Conservation (phyloP, 2,888 invertebrate species). For the Metacarcinus magister region DNA sequence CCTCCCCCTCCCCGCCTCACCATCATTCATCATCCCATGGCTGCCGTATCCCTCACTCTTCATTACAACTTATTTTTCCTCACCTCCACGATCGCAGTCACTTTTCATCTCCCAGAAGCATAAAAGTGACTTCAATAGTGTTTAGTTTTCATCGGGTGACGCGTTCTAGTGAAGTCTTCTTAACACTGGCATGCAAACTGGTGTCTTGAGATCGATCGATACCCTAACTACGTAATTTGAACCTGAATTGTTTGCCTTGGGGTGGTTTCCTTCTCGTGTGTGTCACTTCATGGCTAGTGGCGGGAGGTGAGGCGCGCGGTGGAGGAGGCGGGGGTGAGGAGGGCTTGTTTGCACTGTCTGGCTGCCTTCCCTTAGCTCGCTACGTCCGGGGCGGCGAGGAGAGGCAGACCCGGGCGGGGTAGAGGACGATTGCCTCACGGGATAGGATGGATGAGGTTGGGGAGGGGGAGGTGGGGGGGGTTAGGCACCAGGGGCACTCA, state of each 20-base stretch:
- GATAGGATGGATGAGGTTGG: neutral
- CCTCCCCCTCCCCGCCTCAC: neutral
- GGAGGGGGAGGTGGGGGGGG: neutral
- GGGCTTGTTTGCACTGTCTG: neutral
- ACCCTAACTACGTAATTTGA: neutral
- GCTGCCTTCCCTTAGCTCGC: neutral
- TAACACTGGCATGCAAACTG: neutral
- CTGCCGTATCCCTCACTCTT: slow-evolving; percentile 19
- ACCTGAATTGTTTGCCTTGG: neutral
- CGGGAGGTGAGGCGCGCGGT: neutral
- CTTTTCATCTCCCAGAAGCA: neutral
- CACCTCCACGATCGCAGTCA: neutral
- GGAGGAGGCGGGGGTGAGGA: neutral
- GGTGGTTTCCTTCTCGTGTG: neutral
- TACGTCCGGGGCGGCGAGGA: slow-evolving; percentile 26
- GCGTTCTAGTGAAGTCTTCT: too few species aligned
- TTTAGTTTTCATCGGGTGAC: too few species aligned
- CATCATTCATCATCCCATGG: slow-evolving; percentile 41
- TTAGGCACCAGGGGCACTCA: neutral
- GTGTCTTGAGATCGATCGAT: neutral
- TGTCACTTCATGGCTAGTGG: neutral
- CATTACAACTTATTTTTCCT: slow-evolving; percentile 9
- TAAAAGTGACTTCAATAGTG: too few species aligned
- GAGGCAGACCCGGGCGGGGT: neutral
- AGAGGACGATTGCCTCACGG: neutral